A percentile compares a stretch with the other conserved stretches of the same genome.
Conservation (phyloP, 2,113 vertebrate species). For the Pithys albifrons region DNA sequence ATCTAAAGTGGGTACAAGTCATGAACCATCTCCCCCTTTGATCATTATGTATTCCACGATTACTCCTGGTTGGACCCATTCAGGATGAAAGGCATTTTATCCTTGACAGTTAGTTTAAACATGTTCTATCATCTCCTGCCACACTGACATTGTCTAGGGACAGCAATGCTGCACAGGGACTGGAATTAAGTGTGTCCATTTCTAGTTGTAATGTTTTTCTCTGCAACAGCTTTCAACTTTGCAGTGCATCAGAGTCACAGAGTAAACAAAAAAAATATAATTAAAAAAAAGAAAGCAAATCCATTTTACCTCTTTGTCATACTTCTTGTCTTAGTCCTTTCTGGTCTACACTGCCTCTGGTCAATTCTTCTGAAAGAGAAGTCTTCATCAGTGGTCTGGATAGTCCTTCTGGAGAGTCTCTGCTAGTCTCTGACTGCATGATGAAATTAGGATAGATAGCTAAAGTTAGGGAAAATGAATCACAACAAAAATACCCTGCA, state of each 20-base stretch:
- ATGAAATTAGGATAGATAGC: neutral
- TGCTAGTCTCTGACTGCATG: neutral
- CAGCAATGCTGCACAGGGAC: neutral
- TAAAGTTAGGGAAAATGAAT: neutral
- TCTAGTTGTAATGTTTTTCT: neutral
- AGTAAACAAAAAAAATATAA: neutral
- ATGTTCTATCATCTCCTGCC: neutral
- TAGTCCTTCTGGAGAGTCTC: neutral
- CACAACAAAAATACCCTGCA: neutral
- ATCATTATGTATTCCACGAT: neutral
- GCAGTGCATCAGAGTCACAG: neutral
- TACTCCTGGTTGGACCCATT: neutral
- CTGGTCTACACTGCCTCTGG: neutral
- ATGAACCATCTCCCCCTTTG: neutral
- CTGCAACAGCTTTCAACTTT: neutral
- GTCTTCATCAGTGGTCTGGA: neutral
- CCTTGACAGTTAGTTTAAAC: neutral
- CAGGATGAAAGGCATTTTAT: neutral
- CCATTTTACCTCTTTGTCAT: neutral
- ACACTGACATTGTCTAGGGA: neutral
- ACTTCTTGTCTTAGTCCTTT: neutral
- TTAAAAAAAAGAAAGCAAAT: neutral
- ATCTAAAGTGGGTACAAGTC: conserved; percentile 1
- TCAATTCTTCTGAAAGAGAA: neutral
- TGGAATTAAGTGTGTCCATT: neutral